These are phyloP conservation scores for Aptenodytes forsteri DNA, from an alignment of 2,113 vertebrate genomes.

Conservation along the genomic window DNA sequence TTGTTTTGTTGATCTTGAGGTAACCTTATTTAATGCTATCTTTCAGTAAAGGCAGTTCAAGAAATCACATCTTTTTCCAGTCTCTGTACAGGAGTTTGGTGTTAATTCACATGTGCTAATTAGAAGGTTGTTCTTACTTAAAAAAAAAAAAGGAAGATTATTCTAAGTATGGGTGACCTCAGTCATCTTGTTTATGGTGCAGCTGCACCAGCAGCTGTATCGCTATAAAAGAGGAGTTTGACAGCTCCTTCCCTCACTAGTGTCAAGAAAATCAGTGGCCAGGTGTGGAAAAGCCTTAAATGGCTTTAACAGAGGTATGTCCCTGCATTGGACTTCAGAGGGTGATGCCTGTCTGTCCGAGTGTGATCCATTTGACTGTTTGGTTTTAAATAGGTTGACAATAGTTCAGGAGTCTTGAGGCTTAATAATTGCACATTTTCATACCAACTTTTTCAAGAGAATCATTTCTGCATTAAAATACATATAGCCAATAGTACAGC, in stretches of 20 bases:
- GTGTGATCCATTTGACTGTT: rapidly evolving
- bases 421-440: neutral
- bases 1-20: neutral
- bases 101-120: neutral
- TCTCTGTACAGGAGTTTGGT: neutral
- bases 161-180: neutral
- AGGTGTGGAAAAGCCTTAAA: neutral
- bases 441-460: neutral
- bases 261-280: neutral
- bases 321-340: rapidly evolving
- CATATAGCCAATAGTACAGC: neutral
- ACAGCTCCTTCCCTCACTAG: neutral
- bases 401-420: neutral
- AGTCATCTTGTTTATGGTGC: neutral
- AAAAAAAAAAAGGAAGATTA: neutral
- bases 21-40: neutral
- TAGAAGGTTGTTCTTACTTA: neutral
- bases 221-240: neutral
- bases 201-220: neutral
- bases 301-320: neutral
- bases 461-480: neutral
- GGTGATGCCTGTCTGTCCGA: neutral
- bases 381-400: neutral
- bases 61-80: neutral
- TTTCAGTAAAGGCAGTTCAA: neutral